A percentile compares a stretch with the other conserved stretches of the same genome.
Evolutionary conservation across 2,797 vertebrate species (phyloP).

Genomic region (Odontamblyopus rebecca): DNA sequence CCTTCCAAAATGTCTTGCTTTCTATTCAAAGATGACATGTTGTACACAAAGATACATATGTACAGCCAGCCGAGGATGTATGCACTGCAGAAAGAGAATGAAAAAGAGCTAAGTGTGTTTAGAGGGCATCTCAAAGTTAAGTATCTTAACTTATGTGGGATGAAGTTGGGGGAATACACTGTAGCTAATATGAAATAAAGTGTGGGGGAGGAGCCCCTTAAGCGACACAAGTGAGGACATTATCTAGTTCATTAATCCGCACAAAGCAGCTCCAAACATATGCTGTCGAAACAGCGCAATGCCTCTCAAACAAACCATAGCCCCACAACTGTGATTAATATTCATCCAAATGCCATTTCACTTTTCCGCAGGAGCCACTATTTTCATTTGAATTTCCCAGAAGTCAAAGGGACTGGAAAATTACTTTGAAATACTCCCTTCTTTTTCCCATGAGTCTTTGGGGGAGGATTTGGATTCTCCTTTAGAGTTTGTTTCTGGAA

Average conservation of each 20-base stretch:
- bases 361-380: constrained; percentile 39
- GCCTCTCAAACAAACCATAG: constrained; percentile 19
- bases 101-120: constrained; percentile 45
- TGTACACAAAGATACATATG: constrained; percentile 30
- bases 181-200: constrained; percentile 50
- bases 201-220: constrained; percentile 51
- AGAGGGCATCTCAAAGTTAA: constrained; percentile 53
- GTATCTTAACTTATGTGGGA: constrained; percentile 50
- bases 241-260: constrained; percentile 54
- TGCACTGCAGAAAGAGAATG: constrained; percentile 41
- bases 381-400: constrained; percentile 16
- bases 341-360: constrained; percentile 51
- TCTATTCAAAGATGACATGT: constrained; percentile 16
- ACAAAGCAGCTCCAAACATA: constrained; percentile 36
- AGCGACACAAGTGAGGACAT: constrained; percentile 43
- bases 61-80: constrained; percentile 36
- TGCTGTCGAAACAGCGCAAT: constrained; percentile 13
- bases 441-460: constrained; percentile 38
- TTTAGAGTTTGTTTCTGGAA: constrained; percentile 58
- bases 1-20: constrained; percentile 19
- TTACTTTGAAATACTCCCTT: constrained; percentile 54
- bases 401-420: constrained; percentile 46
- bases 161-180: constrained; percentile 47
- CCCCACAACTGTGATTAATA: constrained; percentile 46
- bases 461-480: constrained; percentile 42